Evolutionary conservation across 2,797 vertebrate genomes (phyloP), one percentile per base, ranked within the genome.

Genomic region (Amazona finschi): DNA sequence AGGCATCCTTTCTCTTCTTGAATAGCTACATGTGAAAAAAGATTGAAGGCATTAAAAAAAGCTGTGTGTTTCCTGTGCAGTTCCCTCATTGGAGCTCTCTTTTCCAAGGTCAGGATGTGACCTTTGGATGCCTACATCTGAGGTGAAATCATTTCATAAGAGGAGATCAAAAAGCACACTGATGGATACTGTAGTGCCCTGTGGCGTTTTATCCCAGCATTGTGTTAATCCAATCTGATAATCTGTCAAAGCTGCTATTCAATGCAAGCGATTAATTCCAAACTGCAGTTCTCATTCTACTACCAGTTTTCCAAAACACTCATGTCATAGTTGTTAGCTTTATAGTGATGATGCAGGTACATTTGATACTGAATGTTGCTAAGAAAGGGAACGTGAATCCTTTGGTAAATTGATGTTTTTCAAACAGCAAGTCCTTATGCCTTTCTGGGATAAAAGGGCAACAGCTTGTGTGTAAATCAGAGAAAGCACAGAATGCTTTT

Each of bases 61-160:
- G 46, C 75, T n/a, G 15, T 33, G 73, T 39, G 77, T 69, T 93
- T 74, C 58, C 81, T 61, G 52, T 49, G 71, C 44, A 17, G 44
- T 22, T 52, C 64, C 60, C 36, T 93, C 62, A 30, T 11, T 70
- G 60, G 39, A 93, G 46, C 28, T 75, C 58, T 44, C 44, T 41
- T 69, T 76, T 30, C 70, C 61, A 77, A 83, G 92, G 70, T 65
- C 79, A 85, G 88, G 94, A 87, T 80, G 50, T 87, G 93, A 94
- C 92, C 90, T 92, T 67, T 81, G 87, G 61, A 60, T 60, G 57
- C 50, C 67, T 28, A 2, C 27, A 31, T 47, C 55, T 4, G 21
- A 83, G 79, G 58, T 50, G 28, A 85, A 93, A 87, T 92, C 3
- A 19, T 80, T 94, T 92, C 24, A 62, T 85, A 86, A 88, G 82